Base-by-base conservation (phyloP, 2,797 vertebrate species). In the Apogon hyalosoma region DNA sequence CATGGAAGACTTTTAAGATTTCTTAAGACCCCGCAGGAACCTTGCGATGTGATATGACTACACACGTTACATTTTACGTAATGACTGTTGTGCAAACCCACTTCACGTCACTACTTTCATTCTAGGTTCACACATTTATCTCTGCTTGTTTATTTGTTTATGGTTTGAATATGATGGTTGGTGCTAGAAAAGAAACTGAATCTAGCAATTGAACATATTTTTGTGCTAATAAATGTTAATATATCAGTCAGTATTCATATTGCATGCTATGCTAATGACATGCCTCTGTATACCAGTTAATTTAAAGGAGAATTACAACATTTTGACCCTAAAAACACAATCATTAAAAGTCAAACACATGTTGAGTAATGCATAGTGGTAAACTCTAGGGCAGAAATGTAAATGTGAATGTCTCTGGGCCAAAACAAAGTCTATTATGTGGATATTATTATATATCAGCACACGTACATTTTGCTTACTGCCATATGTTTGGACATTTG, bases 401-500 rank as follows among this genome's bases (percentile, higher is more conserved):
- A 12, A 53, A 55, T 59, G 13, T 3, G 10, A 50, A 52, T 36
- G 6, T 51, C 58, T 63, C 49, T n/a, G 1, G 13, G 41, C 39
- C 41, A 51, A 38, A 61, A 75, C 45, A 54, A 52, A 11, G 40
- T 57, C 19, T 31, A 15, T 63, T 24, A 63, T 59, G 42, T 7
- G 57, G 24, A 50, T 19, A 40, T 39, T 28, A 33, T 7, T 54
- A 48, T 24, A 67, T 15, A 40, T 51, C 50, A 52, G 42, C 15
- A 24, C 19, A 31, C 2, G 2, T 43, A 54, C 10, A 57, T 75
- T 47, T 66, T 50, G 36, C 45, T 28, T 49, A 38, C 56, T 48
- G 16, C 12, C 47, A 45, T 63, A 49, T 67, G 57, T 76, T 62
- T 67, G 15, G 38, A 60, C 55, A 51, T 60, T 53, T 61, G 48